Conservation (phyloP, 2,888 invertebrate genomes). For the Machimus rusticus region DNA sequence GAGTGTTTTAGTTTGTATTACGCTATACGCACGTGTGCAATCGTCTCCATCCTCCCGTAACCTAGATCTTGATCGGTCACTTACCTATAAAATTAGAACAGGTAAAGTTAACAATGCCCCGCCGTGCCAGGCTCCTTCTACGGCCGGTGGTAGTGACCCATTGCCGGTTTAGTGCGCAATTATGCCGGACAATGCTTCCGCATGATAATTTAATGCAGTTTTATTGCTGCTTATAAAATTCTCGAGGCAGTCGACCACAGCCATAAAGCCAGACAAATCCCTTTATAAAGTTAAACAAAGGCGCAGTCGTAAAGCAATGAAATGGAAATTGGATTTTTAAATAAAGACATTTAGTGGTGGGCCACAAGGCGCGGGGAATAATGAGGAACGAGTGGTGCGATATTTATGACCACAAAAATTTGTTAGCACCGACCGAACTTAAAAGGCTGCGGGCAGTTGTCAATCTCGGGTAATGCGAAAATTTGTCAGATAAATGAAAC, state of each 20-base stretch:
- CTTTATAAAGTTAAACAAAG: background rate
- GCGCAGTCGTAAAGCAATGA: background rate
- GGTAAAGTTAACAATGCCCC: background rate
- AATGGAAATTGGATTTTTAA: slow-evolving; percentile 18
- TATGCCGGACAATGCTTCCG: background rate
- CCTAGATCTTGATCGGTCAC: background rate
- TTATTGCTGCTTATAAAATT: background rate
- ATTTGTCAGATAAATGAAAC: slow-evolving; percentile 23
- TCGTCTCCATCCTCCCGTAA: background rate
- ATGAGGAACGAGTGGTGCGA: background rate
- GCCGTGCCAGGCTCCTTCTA: background rate
- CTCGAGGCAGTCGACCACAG: background rate
- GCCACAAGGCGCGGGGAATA: background rate
- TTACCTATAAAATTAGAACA: background rate
- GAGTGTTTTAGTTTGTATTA: too few species aligned
- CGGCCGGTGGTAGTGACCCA: background rate
- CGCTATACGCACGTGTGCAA: background rate
- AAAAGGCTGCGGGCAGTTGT: background rate
- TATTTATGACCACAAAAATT: slow-evolving; percentile 4
- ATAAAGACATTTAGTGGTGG: background rate
- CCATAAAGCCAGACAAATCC: background rate
- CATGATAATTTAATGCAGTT: background rate
- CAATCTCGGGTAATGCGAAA: slow-evolving; percentile 9
- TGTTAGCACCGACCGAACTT: background rate
- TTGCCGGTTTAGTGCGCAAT: background rate